A percentile compares a stretch with the other conserved stretches of the same genome.
Evolutionary conservation across 37 sponge, comb jelly and placozoan species (phyloP).

Genomic region (Chondrilla cf. caribensis): DNA sequence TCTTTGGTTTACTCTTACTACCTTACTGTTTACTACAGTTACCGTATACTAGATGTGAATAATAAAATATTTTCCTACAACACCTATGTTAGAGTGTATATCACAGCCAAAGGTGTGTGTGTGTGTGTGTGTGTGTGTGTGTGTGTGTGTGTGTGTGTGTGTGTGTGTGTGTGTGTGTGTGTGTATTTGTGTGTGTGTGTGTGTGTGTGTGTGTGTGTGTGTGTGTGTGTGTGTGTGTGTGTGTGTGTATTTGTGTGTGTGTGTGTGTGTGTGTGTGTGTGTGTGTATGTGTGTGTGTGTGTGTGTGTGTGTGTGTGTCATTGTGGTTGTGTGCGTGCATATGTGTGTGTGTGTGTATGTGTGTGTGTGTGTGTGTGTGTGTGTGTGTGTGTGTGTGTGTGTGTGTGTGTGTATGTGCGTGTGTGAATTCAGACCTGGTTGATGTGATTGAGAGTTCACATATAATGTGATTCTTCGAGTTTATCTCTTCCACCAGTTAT

Average conservation of each 20-base stretch:
- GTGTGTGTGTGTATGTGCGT: slow-evolving; percentile 25
- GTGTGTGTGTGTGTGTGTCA: slow-evolving; percentile 24
- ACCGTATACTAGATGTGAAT: too few species aligned
- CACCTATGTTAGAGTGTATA: too few species aligned
- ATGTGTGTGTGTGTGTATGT: slow-evolving; percentile 18
- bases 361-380: slow-evolving; percentile 3
- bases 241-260: neutral
- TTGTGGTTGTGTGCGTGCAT: slow-evolving; percentile 10
- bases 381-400: slow-evolving; percentile 28
- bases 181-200: neutral
- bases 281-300: slow-evolving; percentile 23
- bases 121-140: too few species aligned
- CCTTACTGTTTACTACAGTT: too few species aligned
- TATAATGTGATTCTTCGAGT: neutral
- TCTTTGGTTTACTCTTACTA: too few species aligned
- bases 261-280: slow-evolving; percentile 25
- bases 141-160: neutral
- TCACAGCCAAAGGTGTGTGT: too few species aligned
- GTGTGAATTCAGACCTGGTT: neutral
- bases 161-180: slow-evolving; percentile 22
- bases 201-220: slow-evolving; percentile 25
- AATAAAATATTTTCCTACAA: too few species aligned
- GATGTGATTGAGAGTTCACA: neutral
- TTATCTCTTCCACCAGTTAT: too few species aligned
- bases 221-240: slow-evolving; percentile 23